A percentile compares a stretch with the other conserved stretches of the same genome.
Conservation (phyloP, 1,140 invertebrate genomes). For the Theocolax elegans region DNA sequence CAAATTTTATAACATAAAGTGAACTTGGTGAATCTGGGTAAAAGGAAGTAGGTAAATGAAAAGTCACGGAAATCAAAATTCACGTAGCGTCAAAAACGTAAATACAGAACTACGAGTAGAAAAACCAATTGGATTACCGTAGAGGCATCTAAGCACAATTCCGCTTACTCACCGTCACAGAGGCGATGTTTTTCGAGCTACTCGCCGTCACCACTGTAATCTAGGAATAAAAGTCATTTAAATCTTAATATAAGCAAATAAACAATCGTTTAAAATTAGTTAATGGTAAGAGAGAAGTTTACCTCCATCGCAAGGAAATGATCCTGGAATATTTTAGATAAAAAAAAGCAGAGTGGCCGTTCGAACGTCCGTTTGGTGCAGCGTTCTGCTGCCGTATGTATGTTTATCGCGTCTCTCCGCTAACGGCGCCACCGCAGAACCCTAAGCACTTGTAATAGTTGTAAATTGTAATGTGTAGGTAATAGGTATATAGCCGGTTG, state of each 20-base stretch:
- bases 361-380: slow-evolving; percentile 6
- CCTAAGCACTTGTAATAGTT: too few species aligned
- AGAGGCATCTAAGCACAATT: background rate
- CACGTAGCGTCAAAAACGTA: too few species aligned
- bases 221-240: slow-evolving; percentile 45
- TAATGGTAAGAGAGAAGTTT: background rate
- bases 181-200: slow-evolving; percentile 52
- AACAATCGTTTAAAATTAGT: background rate
- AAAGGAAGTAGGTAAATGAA: too few species aligned
- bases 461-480: too few species aligned
- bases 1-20: slow-evolving; percentile 4
- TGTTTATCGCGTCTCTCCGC: slow-evolving; percentile 16
- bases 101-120: background rate
- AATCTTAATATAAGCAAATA: background rate
- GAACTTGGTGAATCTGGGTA: too few species aligned
- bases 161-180: slow-evolving; percentile 56
- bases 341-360: too few species aligned
- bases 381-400: slow-evolving; percentile 5
- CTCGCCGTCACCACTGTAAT: slow-evolving; percentile 56
- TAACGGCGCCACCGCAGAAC: slow-evolving; percentile 25
- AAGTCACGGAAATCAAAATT: too few species aligned
- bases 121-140: too few species aligned
- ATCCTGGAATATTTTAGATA: background rate
- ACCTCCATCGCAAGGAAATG: slow-evolving; percentile 23
- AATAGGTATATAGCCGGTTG: too few species aligned